Base-by-base conservation (phyloP, 30 jellyfish, hydroid and myxozoan genomes). In the Aurelia aurita region DNA sequence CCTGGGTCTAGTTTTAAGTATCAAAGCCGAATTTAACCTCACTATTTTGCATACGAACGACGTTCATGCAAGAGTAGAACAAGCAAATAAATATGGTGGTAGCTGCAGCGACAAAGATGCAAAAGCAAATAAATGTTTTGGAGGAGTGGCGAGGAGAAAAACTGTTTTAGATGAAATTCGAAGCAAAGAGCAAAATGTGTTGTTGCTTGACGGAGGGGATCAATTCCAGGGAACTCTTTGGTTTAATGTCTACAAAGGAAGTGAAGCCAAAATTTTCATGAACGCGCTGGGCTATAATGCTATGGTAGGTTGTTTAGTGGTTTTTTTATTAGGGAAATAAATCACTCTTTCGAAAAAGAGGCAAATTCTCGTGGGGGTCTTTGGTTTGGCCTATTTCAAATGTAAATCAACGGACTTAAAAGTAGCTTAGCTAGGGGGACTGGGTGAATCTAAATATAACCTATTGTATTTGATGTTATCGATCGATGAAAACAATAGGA, bases 71-170 rank as follows among this genome's bases (percentile, higher is more conserved):
- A 72, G 97, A 45, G 68, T 94, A 7, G 96, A 94, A 65, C 95
- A 94, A 78, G 59, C 89, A 46, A 89, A 94, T 46, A 78, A 74
- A 57, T 72, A 82, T 60, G 99, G 99, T 20, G 97, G 96, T 0
- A 79, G 63, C 14, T 94, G 99, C 82, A 15, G 87, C 13, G 87
- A 59, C 31, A 26, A 55, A 51, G 96, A 83, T 26, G 91, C 61
- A 0, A 72, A 73, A 8, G 87, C 47, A n/a, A 58, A 73, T 6
- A 88, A 88, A 63, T 94, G 99, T 74, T 94, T 74, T 75, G 99
- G 99, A 23, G 99, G 99, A 4, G 99, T 89, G 11, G 99, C 99
- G 14, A 84, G 99, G 75, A 61, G 99, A 87, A 75, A 86, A 54
- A 89, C 96, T 9, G 97, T 29, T 13, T 71, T 95, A 18, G 86